phyloP scores from a whole-genome alignment of 1,140 invertebrate genomes.

The Aphelenchoides avenae region DNA sequence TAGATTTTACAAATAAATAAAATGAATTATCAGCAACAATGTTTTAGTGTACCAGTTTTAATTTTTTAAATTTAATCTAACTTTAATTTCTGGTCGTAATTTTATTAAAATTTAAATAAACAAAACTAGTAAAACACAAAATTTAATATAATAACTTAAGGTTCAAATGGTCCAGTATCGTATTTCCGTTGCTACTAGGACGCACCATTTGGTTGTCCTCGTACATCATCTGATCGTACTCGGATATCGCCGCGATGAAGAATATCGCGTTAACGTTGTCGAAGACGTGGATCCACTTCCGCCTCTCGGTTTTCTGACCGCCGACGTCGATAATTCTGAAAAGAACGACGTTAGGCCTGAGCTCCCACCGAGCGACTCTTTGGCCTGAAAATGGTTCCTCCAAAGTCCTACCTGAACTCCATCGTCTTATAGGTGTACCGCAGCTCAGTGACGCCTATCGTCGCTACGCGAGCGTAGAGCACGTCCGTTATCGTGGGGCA shows the following conservation, averaged over 20 bases:
- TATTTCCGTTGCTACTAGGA: too few relatives aligned
- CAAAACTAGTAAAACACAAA: too few relatives aligned
- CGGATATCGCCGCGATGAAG: slow-evolving; percentile 61
- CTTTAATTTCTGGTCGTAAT: too few relatives aligned
- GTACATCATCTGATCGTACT: slow-evolving; percentile 60
- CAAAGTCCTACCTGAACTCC: slow-evolving; percentile 38
- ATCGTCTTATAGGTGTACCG: slow-evolving; percentile 30
- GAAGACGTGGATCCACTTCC: slow-evolving; percentile 66
- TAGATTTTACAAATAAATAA: too few relatives aligned
- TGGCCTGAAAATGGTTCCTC: too few relatives aligned
- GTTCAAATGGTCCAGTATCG: too few relatives aligned
- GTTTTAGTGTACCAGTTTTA: too few relatives aligned
- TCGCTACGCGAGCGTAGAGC: slow-evolving; percentile 20
- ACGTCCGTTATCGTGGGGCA: slow-evolving; percentile 71
- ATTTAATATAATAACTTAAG: too few relatives aligned
- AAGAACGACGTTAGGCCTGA: slow-evolving; percentile 29
- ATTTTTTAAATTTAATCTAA: too few relatives aligned
- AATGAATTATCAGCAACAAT: too few relatives aligned
- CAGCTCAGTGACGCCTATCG: slow-evolving; percentile 32
- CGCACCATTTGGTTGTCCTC: slow-evolving; percentile 35
- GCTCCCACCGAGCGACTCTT: slow-evolving; percentile 67
- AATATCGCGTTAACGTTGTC: slow-evolving; percentile 57
- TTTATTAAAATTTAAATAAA: too few relatives aligned
- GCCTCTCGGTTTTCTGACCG: slow-evolving; percentile 74
- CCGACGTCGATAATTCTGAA: slow-evolving; percentile 62